Percentiles rank a stretch among this genome's conserved stretches.
These are phyloP conservation scores for Entomobrya multifasciata DNA, from an alignment of 2,888 invertebrate species.

Conservation along the genomic window DNA sequence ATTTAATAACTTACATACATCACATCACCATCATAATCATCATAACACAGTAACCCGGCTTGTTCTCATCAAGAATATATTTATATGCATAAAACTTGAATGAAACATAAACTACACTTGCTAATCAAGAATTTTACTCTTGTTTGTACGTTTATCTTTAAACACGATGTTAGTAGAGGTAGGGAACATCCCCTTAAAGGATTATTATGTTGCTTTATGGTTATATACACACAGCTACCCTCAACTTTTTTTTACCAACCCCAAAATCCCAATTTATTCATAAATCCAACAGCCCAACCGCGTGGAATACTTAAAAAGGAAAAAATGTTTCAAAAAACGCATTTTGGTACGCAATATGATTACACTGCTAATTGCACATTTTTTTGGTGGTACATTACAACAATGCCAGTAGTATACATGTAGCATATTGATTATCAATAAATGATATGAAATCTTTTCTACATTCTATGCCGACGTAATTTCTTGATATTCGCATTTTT, in stretches of 20 bases:
- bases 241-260: slow-evolving; percentile 68
- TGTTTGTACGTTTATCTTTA: not conserved
- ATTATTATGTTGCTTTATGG: not conserved
- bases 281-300: slow-evolving; percentile 30
- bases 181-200: not conserved
- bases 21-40: too few relatives aligned
- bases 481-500: slow-evolving; percentile 58
- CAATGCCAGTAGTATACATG: not conserved
- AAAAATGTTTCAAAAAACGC: not conserved
- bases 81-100: slow-evolving; percentile 16
- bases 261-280: slow-evolving; percentile 78
- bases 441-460: slow-evolving; percentile 16
- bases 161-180: not conserved
- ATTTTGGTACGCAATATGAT: not conserved
- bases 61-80: not conserved
- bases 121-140: not conserved
- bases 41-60: too few relatives aligned
- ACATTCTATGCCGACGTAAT: slow-evolving; percentile 65
- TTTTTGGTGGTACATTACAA: not conserved
- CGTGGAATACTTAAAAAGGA: slow-evolving; percentile 30
- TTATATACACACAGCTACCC: not conserved
- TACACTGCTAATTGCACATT: not conserved
- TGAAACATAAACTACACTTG: not conserved
- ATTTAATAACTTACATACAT: too few relatives aligned
- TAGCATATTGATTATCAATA: slow-evolving; percentile 32